Base-by-base conservation (phyloP, 2,797 vertebrate species). In the Oceanodroma leucorhoa region DNA sequence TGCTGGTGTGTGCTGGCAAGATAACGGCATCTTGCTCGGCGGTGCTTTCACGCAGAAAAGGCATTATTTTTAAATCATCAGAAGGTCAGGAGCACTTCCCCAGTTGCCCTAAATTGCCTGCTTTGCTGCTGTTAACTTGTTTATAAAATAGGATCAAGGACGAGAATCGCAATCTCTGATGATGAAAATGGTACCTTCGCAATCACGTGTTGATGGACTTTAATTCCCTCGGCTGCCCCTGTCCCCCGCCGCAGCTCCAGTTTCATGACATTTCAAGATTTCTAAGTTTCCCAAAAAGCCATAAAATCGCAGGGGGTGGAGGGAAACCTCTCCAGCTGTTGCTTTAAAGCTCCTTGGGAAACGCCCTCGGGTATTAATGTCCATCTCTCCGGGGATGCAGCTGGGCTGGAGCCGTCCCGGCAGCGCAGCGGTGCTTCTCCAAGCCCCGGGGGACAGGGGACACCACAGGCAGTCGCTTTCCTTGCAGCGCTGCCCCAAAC, bases 241-340 rank as follows among this genome's bases (percentile, higher is more conserved):
- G 64, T 81, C 55, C 62, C 77, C 57, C 14, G 3, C 69, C 29
- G 77, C 94, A 95, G 95, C 94, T 97, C 97, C 94, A 96, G 96
- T 96, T 98, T 95, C 72, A 0, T 45, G 55, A 40, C 86, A 34
- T 24, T 69, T 32, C 46, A 36, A 36, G 24, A 36, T 64, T 45
- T 83, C 90, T 6, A 41, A 87, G 64, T 72, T 70, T n/a, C 58
- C 67, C 32, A 13, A 11, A 58, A 78, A 80, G 43, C 8, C 54
- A 8, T 40, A 30, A 9, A 67, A 57, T 54, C 0, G 0, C 20
- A 5, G n/a, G 30, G 24, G 17, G 17, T 14, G 46, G 58, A 86
- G n/a, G 54, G 36, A 60, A 87, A 24, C 5, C 30, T 72, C 58
- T 53, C 62, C 60, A 55, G 51, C 67, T 24, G 11, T 29, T 22